A percentile compares a stretch with the other conserved stretches of the same genome.
These are phyloP conservation scores for Spea multiplicata DNA, from an alignment of 2,113 vertebrate species.

Conservation along the genomic window DNA sequence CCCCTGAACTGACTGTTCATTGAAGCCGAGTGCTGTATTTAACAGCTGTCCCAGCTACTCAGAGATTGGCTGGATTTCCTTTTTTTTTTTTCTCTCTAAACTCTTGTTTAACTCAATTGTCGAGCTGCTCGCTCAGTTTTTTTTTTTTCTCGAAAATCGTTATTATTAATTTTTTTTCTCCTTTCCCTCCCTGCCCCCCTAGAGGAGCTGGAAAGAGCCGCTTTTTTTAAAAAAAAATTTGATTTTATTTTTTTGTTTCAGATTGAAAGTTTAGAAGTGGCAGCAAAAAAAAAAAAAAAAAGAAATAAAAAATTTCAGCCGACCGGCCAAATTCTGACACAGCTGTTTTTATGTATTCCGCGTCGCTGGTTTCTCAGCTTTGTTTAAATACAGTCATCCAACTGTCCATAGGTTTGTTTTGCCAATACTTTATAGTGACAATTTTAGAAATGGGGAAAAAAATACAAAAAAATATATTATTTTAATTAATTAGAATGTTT, in stretches of 20 bases:
- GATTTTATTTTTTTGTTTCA: neutral
- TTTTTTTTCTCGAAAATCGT: slow-evolving; percentile 31
- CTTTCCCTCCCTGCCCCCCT: neutral
- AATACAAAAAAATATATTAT: too few relatives aligned
- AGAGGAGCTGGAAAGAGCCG: neutral
- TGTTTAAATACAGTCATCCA: neutral
- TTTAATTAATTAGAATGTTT: too few relatives aligned
- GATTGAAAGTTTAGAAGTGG: slow-evolving; percentile 8
- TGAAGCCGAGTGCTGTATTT: slow-evolving; percentile 14
- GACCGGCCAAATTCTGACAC: slow-evolving; percentile 42
- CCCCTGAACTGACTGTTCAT: slow-evolving; percentile 31
- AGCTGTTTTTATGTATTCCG: slow-evolving; percentile 31
- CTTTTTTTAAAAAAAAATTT: slow-evolving; percentile 14
- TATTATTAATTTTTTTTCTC: slow-evolving; percentile 10
- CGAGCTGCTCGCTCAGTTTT: neutral
- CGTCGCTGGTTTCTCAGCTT: slow-evolving; percentile 1
- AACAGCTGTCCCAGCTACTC: slow-evolving; percentile 38
- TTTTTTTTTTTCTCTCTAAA: neutral
- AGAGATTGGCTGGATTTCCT: slow-evolving; percentile 35
- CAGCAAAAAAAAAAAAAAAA: neutral
- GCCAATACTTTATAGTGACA: too few relatives aligned
- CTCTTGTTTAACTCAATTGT: slow-evolving; percentile 12
- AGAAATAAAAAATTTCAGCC: slow-evolving; percentile 9
- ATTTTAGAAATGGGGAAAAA: too few relatives aligned
- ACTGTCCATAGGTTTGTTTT: neutral